phyloP scores from a whole-genome alignment of 2,888 invertebrate species.

The Maniola hyperantus region DNA sequence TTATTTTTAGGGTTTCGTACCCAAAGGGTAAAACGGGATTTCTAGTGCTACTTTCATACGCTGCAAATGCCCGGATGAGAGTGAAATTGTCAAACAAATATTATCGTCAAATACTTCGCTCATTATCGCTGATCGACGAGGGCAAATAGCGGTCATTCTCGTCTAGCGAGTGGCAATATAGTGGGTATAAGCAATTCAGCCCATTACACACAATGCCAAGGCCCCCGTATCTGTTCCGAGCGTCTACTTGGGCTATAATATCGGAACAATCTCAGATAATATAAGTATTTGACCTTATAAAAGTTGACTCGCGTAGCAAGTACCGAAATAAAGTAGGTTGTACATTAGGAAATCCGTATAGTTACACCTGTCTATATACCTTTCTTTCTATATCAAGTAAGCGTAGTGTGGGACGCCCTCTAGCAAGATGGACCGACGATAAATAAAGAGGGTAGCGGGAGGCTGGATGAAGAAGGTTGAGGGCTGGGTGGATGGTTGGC shows the following conservation, averaged over 20 bases:
- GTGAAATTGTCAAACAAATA: slow-evolving; percentile 3
- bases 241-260: slow-evolving; percentile 25
- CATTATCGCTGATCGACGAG: slow-evolving; percentile 37
- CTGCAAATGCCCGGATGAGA: background rate
- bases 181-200: slow-evolving; percentile 31
- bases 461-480: too few species aligned
- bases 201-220: slow-evolving; percentile 38
- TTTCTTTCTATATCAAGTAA: too few species aligned
- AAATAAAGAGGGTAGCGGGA: too few species aligned
- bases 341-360: background rate
- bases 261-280: slow-evolving; percentile 22
- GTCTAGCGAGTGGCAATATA: slow-evolving; percentile 31
- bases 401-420: too few species aligned
- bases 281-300: slow-evolving; percentile 24
- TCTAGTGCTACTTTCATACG: too few species aligned
- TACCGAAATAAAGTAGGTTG: background rate
- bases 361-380: background rate
- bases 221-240: slow-evolving; percentile 29
- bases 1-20: too few species aligned
- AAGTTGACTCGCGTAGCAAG: slow-evolving; percentile 1
- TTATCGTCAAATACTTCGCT: slow-evolving; percentile 9
- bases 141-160: slow-evolving; percentile 45
- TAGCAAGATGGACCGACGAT: too few species aligned
- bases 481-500: too few species aligned
- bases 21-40: too few species aligned